Evolutionary conservation across 2,797 vertebrate species (phyloP).

Genomic region (Cuniculus paca): DNA sequence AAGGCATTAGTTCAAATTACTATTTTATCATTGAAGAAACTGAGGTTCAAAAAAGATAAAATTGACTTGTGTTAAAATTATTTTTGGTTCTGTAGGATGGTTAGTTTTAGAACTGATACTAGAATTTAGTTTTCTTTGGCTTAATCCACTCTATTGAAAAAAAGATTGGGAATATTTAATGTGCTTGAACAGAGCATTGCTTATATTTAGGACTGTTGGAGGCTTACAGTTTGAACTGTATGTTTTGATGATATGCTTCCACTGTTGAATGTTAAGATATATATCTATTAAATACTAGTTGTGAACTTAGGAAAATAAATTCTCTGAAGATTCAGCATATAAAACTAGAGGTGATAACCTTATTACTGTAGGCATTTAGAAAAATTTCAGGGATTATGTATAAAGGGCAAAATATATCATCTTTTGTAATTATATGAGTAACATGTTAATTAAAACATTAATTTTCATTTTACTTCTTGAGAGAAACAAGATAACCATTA

Average conservation of each 20-base stretch:
- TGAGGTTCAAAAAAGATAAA: neutral
- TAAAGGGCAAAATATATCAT: conserved; percentile 15
- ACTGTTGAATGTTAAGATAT: neutral
- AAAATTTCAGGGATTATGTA: neutral
- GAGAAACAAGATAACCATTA: conserved; percentile 16
- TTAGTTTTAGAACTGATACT: neutral
- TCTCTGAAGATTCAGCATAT: neutral
- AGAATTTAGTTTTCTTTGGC: conserved; percentile 3
- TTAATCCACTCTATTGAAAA: conserved; percentile 1
- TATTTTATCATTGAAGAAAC: conserved; percentile 23
- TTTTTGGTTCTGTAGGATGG: conserved; percentile 17
- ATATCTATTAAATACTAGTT: neutral
- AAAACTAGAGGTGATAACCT: conserved; percentile 15
- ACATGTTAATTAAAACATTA: conserved; percentile 31
- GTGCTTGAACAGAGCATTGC: neutral
- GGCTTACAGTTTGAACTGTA: neutral
- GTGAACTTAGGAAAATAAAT: conserved; percentile 43
- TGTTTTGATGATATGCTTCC: neutral
- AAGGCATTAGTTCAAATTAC: neutral
- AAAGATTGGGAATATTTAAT: neutral
- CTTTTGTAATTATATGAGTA: conserved; percentile 43
- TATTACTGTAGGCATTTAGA: conserved; percentile 39
- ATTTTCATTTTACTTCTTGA: conserved; percentile 44
- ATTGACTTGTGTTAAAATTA: neutral
- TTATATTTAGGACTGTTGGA: neutral